Evolutionary conservation across 2,888 invertebrate species (phyloP), one percentile per base, ranked within the genome.

Genomic region (Dione juno): DNA sequence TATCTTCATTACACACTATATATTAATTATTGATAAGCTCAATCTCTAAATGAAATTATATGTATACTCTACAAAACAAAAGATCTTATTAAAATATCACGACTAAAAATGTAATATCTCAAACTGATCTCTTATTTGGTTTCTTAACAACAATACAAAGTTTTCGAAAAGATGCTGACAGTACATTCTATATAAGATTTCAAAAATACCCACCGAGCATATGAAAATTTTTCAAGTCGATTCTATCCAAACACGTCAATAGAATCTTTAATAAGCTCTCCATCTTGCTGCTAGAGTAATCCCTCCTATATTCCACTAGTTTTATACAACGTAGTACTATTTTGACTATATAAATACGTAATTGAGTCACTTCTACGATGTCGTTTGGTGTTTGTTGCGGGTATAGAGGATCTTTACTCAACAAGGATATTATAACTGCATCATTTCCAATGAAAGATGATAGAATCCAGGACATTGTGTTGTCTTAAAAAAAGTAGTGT

Each of bases 211-310:
- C 80, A 93, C 93, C 93, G 35, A 93, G 78, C 84, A 88, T 87
- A 78, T 92, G 92, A 83, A 93, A 93, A 78, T 93, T 90, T 75
- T 86, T 90, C 78, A 93, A 80, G 71, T 93, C 90, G 1, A 91
- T 78, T 75, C 81, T 87, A 16, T 89, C 85, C 78, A 93, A 82
- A 69, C 92, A 93, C 0, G 86, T 78, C 11, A 90, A 76, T 64
- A 93, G 72, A 75, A 92, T 92, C 75, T 92, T 93, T 37, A 92
- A 48, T 3, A 93, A 77, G 50, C 89, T 90, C 73, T 92, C 90
- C 80, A 90, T 79, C 67, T 81, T 84, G 45, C 77, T 75, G 57
- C 76, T 80, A 54, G 87, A 85, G 54, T 84, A 88, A 43, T 87
- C 85, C 6, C 82, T 80, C 28, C 82, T 76, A 0, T 76, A 66